Conservation (phyloP, 2,113 vertebrate species). For the Macheiramphus alcinus region DNA sequence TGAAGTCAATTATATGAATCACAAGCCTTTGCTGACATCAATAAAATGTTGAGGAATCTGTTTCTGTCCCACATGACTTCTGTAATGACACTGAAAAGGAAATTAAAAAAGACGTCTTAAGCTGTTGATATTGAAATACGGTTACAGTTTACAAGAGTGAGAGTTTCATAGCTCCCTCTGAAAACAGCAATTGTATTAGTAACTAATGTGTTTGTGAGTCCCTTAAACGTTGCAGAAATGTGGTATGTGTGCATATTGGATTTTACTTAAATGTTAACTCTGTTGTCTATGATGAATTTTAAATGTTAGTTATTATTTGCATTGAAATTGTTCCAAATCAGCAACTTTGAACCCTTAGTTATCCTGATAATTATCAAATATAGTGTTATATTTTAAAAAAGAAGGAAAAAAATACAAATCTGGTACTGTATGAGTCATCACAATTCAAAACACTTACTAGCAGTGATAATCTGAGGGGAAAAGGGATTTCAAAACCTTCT, state of each 20-base stretch:
- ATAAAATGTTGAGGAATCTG: not conserved
- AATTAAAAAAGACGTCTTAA: not conserved
- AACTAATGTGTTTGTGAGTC: not conserved
- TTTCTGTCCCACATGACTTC: not conserved
- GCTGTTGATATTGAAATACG: not conserved
- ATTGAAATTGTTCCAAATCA: not conserved
- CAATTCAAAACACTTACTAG: not conserved
- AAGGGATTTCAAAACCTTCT: not conserved
- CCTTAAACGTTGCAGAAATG: not conserved
- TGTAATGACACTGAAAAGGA: not conserved
- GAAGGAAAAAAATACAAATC: not conserved
- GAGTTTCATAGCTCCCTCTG: not conserved
- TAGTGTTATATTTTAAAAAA: not conserved
- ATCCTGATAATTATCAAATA: not conserved
- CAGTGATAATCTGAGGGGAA: not conserved
- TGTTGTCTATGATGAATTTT: not conserved
- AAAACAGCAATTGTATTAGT: not conserved
- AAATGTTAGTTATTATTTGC: not conserved
- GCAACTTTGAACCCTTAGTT: not conserved
- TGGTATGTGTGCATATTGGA: not conserved
- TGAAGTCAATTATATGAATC: constrained; percentile 18
- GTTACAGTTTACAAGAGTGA: not conserved
- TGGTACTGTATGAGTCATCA: not conserved
- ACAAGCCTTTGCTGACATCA: not conserved
- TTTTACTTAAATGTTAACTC: not conserved